These are phyloP conservation scores for Eonycteris spelaea DNA, from an alignment of 2,113 vertebrate species.

Conservation along the genomic window DNA sequence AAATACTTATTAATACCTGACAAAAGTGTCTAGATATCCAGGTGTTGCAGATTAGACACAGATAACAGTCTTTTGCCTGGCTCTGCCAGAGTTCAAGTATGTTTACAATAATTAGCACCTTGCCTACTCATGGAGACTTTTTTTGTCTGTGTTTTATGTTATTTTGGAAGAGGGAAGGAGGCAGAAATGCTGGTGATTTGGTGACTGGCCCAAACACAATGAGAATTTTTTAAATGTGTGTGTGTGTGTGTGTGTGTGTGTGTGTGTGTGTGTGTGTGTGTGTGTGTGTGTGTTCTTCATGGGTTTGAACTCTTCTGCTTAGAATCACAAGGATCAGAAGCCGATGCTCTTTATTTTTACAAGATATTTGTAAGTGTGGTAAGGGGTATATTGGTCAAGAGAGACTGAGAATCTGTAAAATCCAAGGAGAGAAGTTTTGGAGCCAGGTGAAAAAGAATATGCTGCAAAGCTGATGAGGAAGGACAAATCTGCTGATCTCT, in stretches of 20 bases:
- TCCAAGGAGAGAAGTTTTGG: background rate
- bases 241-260: no score
- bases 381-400: background rate
- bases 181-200: background rate
- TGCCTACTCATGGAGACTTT: background rate
- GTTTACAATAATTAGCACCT: background rate
- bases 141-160: background rate
- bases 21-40: background rate
- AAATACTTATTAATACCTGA: background rate
- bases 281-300: no score
- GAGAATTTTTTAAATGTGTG: background rate
- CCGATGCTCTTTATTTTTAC: background rate
- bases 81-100: background rate
- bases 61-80: background rate
- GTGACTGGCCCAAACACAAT: background rate
- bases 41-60: background rate
- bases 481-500: background rate
- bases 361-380: background rate
- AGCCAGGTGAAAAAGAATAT: background rate
- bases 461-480: background rate
- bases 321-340: background rate
- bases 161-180: background rate
- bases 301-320: background rate
- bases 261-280: background rate
- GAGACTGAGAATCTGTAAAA: background rate